A percentile compares a stretch with the other conserved stretches of the same genome.
Evolutionary conservation across 53 echinoderm and acorn worm genomes (phyloP).

Genomic region (Echinarachnius parma): DNA sequence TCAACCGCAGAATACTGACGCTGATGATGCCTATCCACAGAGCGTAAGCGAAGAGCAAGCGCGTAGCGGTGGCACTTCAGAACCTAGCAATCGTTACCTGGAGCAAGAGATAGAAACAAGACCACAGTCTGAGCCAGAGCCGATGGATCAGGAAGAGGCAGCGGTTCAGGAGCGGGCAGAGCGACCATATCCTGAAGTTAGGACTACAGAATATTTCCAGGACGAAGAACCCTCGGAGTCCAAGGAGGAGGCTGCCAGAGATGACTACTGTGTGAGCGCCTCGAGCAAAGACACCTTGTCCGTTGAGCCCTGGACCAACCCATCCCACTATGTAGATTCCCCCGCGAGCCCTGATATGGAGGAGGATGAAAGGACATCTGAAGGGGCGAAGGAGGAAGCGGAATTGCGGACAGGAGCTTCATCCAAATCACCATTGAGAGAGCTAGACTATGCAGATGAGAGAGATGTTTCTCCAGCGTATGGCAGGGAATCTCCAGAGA

Average conservation of each 20-base stretch:
- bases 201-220: conserved; percentile 36
- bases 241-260: neutral
- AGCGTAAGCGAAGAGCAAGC: too few species aligned
- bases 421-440: too few species aligned
- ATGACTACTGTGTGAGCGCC: too few species aligned
- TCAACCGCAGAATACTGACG: too few species aligned
- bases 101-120: too few species aligned
- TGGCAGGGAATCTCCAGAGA: too few species aligned
- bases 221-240: neutral
- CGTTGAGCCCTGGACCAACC: conserved; percentile 35
- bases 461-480: too few species aligned
- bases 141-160: conserved; percentile 8
- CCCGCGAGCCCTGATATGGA: conserved; percentile 33
- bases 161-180: conserved; percentile 10
- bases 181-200: conserved; percentile 32
- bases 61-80: too few species aligned
- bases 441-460: too few species aligned
- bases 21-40: too few species aligned
- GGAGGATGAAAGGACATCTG: conserved; percentile 48
- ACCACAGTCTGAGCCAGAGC: neutral
- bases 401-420: conserved; percentile 28
- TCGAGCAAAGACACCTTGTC: conserved; percentile 38
- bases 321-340: conserved; percentile 31
- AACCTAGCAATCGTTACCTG: too few species aligned
- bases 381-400: conserved; percentile 4